Conservation (phyloP, 2,797 vertebrate species). For the Adrianichthys oophorus region DNA sequence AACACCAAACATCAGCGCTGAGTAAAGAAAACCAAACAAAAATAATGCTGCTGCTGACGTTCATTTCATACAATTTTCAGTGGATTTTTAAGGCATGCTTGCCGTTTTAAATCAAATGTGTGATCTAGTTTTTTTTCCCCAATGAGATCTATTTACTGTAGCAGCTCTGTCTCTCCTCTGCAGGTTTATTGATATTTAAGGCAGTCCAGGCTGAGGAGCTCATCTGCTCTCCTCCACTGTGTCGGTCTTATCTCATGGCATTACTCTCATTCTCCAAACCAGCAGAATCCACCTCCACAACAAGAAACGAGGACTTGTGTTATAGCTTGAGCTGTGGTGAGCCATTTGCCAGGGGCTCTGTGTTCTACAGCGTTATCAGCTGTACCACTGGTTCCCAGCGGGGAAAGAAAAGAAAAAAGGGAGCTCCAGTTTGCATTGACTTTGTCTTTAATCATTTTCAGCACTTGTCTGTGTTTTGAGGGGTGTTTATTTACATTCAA, state of each 20-base stretch:
- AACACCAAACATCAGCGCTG: no score
- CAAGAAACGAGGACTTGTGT: conserved; percentile 9
- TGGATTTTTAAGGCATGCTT: no score
- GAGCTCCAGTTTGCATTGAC: neutral
- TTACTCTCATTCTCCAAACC: conserved; percentile 10
- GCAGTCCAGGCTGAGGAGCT: neutral
- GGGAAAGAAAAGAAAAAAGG: neutral
- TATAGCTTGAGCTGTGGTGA: conserved; percentile 6
- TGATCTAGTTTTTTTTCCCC: no score
- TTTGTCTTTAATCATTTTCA: neutral
- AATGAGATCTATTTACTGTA: neutral
- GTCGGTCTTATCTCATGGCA: conserved; percentile 36
- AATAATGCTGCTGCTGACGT: no score
- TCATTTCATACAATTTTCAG: no score
- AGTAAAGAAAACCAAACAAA: no score
- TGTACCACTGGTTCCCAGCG: neutral
- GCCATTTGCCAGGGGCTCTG: conserved; percentile 15
- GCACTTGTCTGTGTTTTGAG: neutral
- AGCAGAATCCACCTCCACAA: conserved; percentile 18
- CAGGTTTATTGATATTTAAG: conserved; percentile 8
- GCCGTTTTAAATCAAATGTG: no score
- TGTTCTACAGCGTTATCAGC: conserved; percentile 44
- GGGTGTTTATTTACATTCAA: neutral
- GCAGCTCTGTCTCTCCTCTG: neutral
- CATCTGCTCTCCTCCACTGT: conserved; percentile 9